Conservation (phyloP, 2,888 invertebrate genomes). For the Miltochrista miniata region DNA sequence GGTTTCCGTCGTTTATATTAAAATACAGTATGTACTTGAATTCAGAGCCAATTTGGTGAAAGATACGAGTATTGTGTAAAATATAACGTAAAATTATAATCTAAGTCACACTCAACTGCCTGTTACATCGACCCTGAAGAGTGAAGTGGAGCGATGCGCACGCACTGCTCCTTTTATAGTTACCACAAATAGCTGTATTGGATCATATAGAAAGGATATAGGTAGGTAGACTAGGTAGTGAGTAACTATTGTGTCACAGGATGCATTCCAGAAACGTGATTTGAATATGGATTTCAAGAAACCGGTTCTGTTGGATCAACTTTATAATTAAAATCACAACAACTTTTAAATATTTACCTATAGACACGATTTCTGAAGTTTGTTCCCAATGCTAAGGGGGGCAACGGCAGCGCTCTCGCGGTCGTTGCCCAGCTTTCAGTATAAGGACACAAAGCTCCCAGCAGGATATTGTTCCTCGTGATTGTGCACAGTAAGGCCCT, state of each 20-base stretch:
- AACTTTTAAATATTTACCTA: too few species aligned
- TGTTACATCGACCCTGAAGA: slow-evolving; percentile 60
- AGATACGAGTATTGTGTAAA: background rate
- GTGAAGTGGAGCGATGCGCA: slow-evolving; percentile 45
- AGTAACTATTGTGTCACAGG: slow-evolving; percentile 45
- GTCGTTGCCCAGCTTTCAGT: too few species aligned
- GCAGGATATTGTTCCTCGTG: too few species aligned
- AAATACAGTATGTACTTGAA: background rate
- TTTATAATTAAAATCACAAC: slow-evolving; percentile 8
- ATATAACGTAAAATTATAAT: slow-evolving; percentile 7
- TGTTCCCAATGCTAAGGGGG: too few species aligned
- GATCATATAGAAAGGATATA: slow-evolving; percentile 47
- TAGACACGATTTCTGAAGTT: too few species aligned
- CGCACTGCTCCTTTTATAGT: slow-evolving; percentile 61
- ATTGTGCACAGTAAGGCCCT: too few species aligned
- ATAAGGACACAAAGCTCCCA: too few species aligned
- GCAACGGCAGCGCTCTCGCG: too few species aligned
- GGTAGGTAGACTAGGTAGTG: slow-evolving; percentile 8
- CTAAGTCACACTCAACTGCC: slow-evolving; percentile 44
- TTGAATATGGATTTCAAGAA: slow-evolving; percentile 32
- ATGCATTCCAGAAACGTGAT: slow-evolving; percentile 51
- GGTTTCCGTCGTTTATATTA: too few species aligned
- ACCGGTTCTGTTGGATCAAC: slow-evolving; percentile 29
- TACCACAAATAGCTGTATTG: slow-evolving; percentile 43
- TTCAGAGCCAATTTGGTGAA: background rate